Base-by-base conservation (phyloP, 1,140 invertebrate genomes). In the Sarcophaga bullata region DNA sequence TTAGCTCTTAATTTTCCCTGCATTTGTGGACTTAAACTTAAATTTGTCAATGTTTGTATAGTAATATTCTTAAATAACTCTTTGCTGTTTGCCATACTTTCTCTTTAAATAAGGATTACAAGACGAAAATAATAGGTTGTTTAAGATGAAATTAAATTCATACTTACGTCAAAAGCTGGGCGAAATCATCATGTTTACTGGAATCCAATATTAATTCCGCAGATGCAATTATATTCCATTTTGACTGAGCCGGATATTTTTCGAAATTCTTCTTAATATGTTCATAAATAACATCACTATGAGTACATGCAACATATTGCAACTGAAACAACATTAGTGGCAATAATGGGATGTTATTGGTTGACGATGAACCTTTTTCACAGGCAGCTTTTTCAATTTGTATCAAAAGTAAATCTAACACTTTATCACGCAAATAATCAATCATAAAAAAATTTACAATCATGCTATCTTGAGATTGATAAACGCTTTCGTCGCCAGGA, bases 381-480 rank as follows among this genome's bases (percentile, higher is more conserved):
- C 62, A 83, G 25, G 87, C 84, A 82, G 86, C 82, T 82, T 86
- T 85, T 15, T 88, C 90, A 76, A 91, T 86, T 85, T 87, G 87
- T 25, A 90, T 86, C 6, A 91, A 83, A 10, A 92, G 82, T 15
- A 92, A 84, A 7, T 91, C 87, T 10, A 91, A 84, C 19, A 91
- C 87, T 7, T 89, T 85, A 37, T 89, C 86, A 62, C 91, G 91
- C 52, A 92, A 75, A 52, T 85, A 86, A 75, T 88, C 86, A 17
- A 92, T 89, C 86, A 90, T 91, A 0, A 92, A 83, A 73, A 92
- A 90, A 80, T 91, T 89, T 25, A 88, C 85, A 11, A 90, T 88
- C 86, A 90, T 88, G 85, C 91, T 91, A 68, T 91, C 91, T 84
- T 91, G 91, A 0, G 89, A 90, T 81, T 88, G 87, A 85, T 89